These are phyloP conservation scores for Aricia artaxerxes DNA, from an alignment of 2,888 invertebrate species.

Conservation along the genomic window DNA sequence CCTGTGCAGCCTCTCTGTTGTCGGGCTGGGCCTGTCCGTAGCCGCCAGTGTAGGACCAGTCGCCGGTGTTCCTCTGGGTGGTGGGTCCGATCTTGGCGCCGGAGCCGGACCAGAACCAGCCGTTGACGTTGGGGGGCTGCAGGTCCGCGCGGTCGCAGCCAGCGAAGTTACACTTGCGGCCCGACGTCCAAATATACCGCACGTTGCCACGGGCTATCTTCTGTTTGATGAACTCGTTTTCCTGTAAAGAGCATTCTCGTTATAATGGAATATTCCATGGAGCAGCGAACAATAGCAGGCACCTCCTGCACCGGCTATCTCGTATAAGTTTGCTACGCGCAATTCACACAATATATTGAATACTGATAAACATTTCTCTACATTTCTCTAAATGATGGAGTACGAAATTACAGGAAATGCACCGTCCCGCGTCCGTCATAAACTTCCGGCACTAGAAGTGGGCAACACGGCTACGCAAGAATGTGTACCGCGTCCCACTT, in stretches of 20 bases:
- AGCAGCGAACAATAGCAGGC: neutral
- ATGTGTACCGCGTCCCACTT: constrained; percentile 72
- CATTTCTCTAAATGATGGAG: constrained; percentile 38
- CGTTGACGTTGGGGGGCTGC: constrained; percentile 91
- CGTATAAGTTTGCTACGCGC: neutral
- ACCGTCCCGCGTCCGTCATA: constrained; percentile 48
- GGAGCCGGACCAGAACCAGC: constrained; percentile 97
- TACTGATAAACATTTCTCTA: neutral
- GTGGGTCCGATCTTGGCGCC: constrained; percentile 95
- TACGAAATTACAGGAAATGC: constrained; percentile 55
- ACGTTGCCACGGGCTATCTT: constrained; percentile 89
- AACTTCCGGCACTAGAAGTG: constrained; percentile 66
- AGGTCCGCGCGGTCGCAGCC: constrained; percentile 91
- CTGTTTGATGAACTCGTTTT: constrained; percentile 94
- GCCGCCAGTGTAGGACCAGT: constrained; percentile 94
- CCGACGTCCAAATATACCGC: constrained; percentile 94
- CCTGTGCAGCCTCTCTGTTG: constrained; percentile 94
- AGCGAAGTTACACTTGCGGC: constrained; percentile 95
- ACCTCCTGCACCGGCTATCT: neutral
- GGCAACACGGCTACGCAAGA: constrained; percentile 64
- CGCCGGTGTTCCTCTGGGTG: constrained; percentile 92
- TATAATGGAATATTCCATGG: neutral
- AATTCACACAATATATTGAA: neutral
- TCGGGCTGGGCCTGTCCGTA: constrained; percentile 94
- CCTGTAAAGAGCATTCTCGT: constrained; percentile 56